Evolutionary conservation across 2,888 invertebrate species (phyloP), one percentile per base, ranked within the genome.

Genomic region (Agrochola circellaris): DNA sequence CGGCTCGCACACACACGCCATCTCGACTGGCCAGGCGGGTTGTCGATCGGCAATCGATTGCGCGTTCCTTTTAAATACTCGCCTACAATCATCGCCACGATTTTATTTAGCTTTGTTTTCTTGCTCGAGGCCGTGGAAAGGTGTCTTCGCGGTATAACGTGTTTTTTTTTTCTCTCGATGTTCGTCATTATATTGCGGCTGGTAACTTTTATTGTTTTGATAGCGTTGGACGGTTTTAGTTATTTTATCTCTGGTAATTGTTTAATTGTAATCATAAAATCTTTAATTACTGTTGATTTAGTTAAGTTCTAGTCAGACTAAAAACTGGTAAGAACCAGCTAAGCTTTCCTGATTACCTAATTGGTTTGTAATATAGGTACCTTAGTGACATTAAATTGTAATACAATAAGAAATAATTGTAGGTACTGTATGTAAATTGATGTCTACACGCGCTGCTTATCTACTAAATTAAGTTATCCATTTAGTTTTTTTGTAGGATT

Each of bases 41-140:
- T 88, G 87, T 87, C 87, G 93, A 94, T 95, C 93, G 92, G 90
- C 92, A 91, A 94, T 95, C 94, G 95, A 95, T 95, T 93, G 93
- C 92, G 91, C 91, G 92, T 90, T 89, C 92, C 90, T 90, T 91
- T 92, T 91, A 93, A 93, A 93, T 91, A 92, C 92, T 88, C 90
- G 86, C 88, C 87, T 88, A 89, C 89, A 91, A 91, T 91, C 89
- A 90, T 88, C 90, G 88, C 84, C 78, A 85, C 86, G 79, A 87
- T 87, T 89, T 89, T 83, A 89, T 87, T 87, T 86, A 81, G 87
- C 88, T 89, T 90, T 90, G 88, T 91, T 90, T 85, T 83, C 81
- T 79, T 74, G 73, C 45, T 72, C 88, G 89, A 89, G 87, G 89
- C 85, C 83, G 85, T 87, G 87, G 85, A 88, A 89, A 89, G 88